Conservation (phyloP, 2,113 vertebrate genomes). For the Neodon shergylaensis region DNA sequence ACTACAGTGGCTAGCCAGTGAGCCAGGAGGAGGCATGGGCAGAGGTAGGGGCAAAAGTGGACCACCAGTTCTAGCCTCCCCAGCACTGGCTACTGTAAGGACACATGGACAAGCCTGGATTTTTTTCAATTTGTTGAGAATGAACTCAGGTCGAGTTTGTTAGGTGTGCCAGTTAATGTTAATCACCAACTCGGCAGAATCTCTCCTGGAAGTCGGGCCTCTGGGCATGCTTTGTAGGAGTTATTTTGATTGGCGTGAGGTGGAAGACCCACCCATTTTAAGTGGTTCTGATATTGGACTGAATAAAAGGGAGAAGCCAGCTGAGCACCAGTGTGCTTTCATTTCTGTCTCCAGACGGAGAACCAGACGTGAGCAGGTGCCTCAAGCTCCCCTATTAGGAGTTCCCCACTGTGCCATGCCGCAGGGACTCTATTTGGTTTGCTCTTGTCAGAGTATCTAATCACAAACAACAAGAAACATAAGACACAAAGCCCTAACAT, state of each 20-base stretch:
- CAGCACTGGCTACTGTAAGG: not conserved
- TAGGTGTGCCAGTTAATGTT: not conserved
- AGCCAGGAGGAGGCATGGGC: not conserved
- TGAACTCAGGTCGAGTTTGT: not conserved
- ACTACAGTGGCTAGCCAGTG: not conserved
- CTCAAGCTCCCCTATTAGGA: not conserved
- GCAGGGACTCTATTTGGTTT: not conserved
- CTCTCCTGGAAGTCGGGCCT: not conserved
- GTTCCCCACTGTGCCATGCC: not conserved
- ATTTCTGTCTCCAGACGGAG: not conserved
- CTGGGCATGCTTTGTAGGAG: not conserved
- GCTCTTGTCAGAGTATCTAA: not conserved
- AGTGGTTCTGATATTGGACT: not conserved
- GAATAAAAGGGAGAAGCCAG: not conserved
- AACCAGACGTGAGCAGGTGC: not conserved
- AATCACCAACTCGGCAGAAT: not conserved
- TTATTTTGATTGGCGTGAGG: not conserved
- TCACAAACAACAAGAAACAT: not conserved
- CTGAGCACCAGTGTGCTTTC: not conserved
- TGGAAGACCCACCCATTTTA: not conserved
- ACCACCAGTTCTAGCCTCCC: not conserved
- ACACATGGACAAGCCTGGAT: not conserved
- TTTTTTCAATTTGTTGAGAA: not conserved
- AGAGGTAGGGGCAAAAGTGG: rapidly evolving
- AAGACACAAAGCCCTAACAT: not conserved